Base-by-base conservation (phyloP, 1,140 invertebrate species). In the Cepaea nemoralis region DNA sequence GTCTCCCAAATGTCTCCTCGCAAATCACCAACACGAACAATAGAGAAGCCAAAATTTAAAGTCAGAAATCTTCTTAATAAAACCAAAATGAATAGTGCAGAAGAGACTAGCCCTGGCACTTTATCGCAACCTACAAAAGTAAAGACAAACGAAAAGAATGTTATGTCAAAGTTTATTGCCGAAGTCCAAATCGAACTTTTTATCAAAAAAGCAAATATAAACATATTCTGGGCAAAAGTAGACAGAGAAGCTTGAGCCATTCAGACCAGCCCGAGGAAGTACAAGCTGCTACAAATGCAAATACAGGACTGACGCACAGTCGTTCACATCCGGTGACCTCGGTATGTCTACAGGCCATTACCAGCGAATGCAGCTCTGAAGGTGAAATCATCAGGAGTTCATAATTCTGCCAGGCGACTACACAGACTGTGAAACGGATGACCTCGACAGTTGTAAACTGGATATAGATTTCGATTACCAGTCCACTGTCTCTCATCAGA, bases 11-110 rank as follows among this genome's bases (percentile, higher is more conserved):
- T 2, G 5, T 8, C 14, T n/a, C 35, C 77, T 16, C 27, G 8
- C 3, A 10, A 42, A 39, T 48, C 63, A 2, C 77, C 77, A 33
- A 16, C 31, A 24, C 67, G 31, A 70, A 10, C 63, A 40, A 3
- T 70, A 37, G 77, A 80, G 24, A 80, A 80, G n/a, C 24, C 63
- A 3, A 80, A 80, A 71, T 39, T 22, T 27, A 69, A 70, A 42
- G 40, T 80, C 2, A 80, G 63, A 66, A 50, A 22, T 48, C 24
- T 80, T 24, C 55, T 80, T 19, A 70, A 48, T 40, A 80, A 35
- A 42, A 55, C 55, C 10, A 77, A 77, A 63, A 19, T 31, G 6
- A 39, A 45, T 2, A 71, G 39, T 24, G 31, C 35, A 10, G 67
- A 71, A 24, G 77, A 80, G 1, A 27, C 31, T 22, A 31, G 27